These are phyloP conservation scores for Agrotis puta DNA, from an alignment of 2,888 invertebrate species.

Conservation along the genomic window DNA sequence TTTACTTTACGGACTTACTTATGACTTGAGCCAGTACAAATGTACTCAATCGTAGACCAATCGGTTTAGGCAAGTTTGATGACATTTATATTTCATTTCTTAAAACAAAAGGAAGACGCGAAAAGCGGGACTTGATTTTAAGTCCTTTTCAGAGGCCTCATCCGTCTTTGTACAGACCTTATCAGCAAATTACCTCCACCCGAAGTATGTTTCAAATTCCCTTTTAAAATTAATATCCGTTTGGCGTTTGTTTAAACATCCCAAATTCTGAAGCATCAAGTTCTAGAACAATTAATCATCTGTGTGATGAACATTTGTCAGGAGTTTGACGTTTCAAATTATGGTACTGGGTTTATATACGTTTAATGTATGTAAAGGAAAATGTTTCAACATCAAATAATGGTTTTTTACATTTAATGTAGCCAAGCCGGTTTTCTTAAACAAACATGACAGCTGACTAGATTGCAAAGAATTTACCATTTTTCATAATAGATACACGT, in stretches of 20 bases:
- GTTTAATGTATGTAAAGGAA: slow-evolving; percentile 15
- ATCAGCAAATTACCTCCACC: slow-evolving; percentile 51
- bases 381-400: slow-evolving; percentile 1
- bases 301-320: slow-evolving; percentile 48
- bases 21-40: slow-evolving; percentile 10
- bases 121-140: slow-evolving; percentile 16
- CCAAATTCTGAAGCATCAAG: slow-evolving; percentile 48
- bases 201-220: slow-evolving; percentile 44
- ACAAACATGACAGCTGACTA: slow-evolving; percentile 23
- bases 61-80: slow-evolving; percentile 42
- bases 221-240: slow-evolving; percentile 48
- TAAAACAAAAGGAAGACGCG: slow-evolving; percentile 3
- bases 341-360: slow-evolving; percentile 26
- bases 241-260: slow-evolving; percentile 44
- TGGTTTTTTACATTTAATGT: slow-evolving; percentile 9
- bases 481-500: slow-evolving; percentile 49
- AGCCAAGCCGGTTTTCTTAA: slow-evolving; percentile 26
- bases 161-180: slow-evolving; percentile 42
- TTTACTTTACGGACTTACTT: slow-evolving; percentile 45
- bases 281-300: slow-evolving; percentile 54
- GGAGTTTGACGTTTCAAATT: slow-evolving; percentile 47
- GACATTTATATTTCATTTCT: slow-evolving; percentile 27
- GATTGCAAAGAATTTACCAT: slow-evolving; percentile 31
- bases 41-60: slow-evolving; percentile 12
- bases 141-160: slow-evolving; percentile 18